Conservation (phyloP, 92 coral and sea anemone genomes). For the Virgularia gustaviana region DNA sequence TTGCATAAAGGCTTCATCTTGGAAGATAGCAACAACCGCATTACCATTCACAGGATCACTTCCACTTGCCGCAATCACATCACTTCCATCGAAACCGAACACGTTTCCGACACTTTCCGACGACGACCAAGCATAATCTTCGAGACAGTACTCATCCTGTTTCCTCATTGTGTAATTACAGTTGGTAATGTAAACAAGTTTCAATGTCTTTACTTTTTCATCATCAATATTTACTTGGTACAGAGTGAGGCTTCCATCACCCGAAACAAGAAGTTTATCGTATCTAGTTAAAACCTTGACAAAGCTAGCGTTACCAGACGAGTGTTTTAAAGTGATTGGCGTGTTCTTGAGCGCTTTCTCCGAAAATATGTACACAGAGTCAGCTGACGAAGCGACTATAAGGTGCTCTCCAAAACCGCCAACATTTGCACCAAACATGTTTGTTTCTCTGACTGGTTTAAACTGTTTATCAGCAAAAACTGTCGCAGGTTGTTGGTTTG, state of each 20-base stretch:
- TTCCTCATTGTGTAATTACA: constrained; percentile 20
- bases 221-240: constrained; percentile 34
- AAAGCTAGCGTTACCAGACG: constrained; percentile 10
- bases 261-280: constrained; percentile 41
- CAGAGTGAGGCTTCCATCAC: constrained; percentile 39
- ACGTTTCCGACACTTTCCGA: constrained; percentile 54
- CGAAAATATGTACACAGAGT: constrained; percentile 64
- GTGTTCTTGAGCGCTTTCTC: constrained; percentile 23
- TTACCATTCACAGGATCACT: constrained; percentile 37
- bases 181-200: constrained; percentile 2
- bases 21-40: constrained; percentile 67
- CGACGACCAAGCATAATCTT: constrained; percentile 56
- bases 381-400: constrained; percentile 58
- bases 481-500: constrained; percentile 33
- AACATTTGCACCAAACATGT: constrained; percentile 69
- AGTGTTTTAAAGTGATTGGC: constrained; percentile 35
- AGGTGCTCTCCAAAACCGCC: constrained; percentile 51
- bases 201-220: not conserved
- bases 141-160: constrained; percentile 26
- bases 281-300: constrained; percentile 35
- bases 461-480: constrained; percentile 68
- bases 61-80: constrained; percentile 63
- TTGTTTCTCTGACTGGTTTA: constrained; percentile 59
- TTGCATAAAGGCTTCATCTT: constrained; percentile 35
- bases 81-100: constrained; percentile 41